A percentile compares a stretch with the other conserved stretches of the same genome.
phyloP scores from a whole-genome alignment of 2,113 vertebrate genomes.

The Tinamus guttatus region DNA sequence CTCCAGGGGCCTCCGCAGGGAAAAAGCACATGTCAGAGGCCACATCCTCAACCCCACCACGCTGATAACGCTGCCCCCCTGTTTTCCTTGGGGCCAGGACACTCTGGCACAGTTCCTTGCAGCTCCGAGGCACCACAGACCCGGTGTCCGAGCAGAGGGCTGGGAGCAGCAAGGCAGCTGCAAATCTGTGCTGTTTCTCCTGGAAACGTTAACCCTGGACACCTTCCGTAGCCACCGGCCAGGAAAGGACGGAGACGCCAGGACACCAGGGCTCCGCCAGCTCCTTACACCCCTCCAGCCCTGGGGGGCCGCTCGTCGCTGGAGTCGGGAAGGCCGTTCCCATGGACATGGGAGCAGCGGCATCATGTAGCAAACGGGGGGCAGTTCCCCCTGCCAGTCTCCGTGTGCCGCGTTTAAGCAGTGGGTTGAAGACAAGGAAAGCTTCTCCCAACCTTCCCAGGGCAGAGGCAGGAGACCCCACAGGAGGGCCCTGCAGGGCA shows the following conservation, averaged over 20 bases:
- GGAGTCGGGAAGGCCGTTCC: neutral
- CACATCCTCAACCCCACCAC: too few relatives aligned
- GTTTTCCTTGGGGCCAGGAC: neutral
- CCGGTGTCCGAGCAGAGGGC: neutral
- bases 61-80: neutral
- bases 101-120: neutral
- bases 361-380: neutral
- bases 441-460: too few relatives aligned
- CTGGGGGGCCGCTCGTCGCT: too few relatives aligned
- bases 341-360: neutral
- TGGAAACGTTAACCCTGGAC: neutral
- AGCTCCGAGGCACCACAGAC: neutral
- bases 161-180: neutral
- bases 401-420: too few relatives aligned
- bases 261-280: constrained; percentile 2
- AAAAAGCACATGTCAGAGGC: neutral
- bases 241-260: neutral
- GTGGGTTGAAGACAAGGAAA: too few relatives aligned
- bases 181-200: neutral
- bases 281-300: neutral
- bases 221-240: neutral
- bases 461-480: too few relatives aligned
- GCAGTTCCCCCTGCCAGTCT: too few relatives aligned
- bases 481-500: too few relatives aligned
- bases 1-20: rapidly evolving